phyloP scores from a whole-genome alignment of 2,888 invertebrate species.

The Entomobrya proxima region DNA sequence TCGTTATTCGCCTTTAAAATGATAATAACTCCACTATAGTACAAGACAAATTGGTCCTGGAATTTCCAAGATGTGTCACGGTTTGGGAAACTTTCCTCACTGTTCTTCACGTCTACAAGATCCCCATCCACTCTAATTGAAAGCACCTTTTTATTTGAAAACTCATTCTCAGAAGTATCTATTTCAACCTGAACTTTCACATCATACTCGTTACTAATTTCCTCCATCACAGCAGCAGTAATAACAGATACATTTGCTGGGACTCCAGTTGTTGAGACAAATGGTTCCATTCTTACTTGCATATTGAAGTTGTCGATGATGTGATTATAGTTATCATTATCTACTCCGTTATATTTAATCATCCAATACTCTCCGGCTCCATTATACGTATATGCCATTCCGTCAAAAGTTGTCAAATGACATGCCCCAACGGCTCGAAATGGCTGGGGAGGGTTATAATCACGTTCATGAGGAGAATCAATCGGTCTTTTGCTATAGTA shows the following conservation, averaged over 20 bases:
- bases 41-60: background rate
- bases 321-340: background rate
- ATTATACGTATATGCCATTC: background rate
- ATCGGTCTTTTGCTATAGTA: background rate
- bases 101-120: background rate
- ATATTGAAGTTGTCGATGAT: background rate
- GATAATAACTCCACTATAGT: background rate
- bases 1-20: background rate
- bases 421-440: background rate
- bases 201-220: background rate
- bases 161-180: background rate
- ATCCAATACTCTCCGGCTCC: conserved; percentile 25
- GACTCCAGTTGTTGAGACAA: background rate
- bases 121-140: background rate
- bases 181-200: conserved; percentile 23
- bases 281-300: conserved; percentile 19
- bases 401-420: conserved; percentile 13
- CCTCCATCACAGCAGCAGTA: conserved; percentile 29
- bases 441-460: background rate
- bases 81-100: background rate
- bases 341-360: conserved; percentile 10
- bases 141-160: background rate
- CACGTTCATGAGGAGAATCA: background rate
- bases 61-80: conserved; percentile 9
- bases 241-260: background rate